These are phyloP conservation scores for Beroe ovata DNA, from an alignment of 37 sponge, comb jelly and placozoan genomes.

Conservation along the genomic window DNA sequence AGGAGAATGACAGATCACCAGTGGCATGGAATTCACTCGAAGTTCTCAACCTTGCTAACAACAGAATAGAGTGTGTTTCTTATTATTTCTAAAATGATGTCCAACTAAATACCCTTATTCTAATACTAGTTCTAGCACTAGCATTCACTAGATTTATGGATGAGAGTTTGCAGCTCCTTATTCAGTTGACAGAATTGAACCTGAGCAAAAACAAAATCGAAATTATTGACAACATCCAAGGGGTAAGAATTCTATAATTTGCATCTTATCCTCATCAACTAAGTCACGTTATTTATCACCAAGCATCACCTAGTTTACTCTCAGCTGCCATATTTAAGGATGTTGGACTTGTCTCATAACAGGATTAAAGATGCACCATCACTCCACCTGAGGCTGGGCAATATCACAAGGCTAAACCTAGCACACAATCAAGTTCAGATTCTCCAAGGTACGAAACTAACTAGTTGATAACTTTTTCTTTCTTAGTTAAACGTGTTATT, in stretches of 20 bases:
- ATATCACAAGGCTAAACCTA: conserved; percentile 6
- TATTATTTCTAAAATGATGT: no score
- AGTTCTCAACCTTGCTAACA: neutral
- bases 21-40: conserved; percentile 30
- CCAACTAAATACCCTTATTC: no score
- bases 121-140: no score
- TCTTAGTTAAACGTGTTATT: no score
- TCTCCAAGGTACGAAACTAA: neutral
- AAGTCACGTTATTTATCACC: neutral
- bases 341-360: conserved; percentile 24
- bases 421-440: neutral
- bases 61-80: conserved; percentile 39
- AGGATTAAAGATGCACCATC: neutral
- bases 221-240: conserved; percentile 3
- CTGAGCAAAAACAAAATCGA: conserved; percentile 24
- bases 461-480: no score
- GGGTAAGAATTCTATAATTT: neutral
- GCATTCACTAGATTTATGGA: no score
- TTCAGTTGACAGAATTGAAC: neutral
- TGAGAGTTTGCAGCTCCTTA: neutral
- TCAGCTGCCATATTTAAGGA: conserved; percentile 18
- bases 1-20: neutral
- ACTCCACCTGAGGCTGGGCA: conserved; percentile 29
- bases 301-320: neutral
- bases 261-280: neutral